Evolutionary conservation across 2,888 invertebrate species (phyloP), one percentile per base, ranked within the genome.

Genomic region (Rapana venosa): DNA sequence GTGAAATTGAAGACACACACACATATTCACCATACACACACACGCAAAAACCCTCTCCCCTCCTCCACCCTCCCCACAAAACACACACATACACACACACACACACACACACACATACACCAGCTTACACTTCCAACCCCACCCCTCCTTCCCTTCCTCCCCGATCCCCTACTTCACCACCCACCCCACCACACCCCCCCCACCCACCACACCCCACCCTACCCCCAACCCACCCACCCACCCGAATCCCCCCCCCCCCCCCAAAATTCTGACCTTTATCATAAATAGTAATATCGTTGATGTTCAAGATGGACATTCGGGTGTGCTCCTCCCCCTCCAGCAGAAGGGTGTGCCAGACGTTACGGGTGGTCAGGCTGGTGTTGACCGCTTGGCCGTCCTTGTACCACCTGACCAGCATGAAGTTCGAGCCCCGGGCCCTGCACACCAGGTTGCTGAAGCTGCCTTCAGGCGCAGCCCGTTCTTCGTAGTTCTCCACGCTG

Each of bases 381-480:
- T 93, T 92, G 8, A 93, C 88, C 58, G 90, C 81, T 56, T 90
- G 87, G 2, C 92, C 92, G 87, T 94, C 93, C 87, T 94, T 93
- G 88, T 90, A 93, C 94, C 94, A 94, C 22, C 91, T 86, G 87
- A 94, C 93, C 35, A 85, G 87, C 74, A 93, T 92, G 74, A 92
- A 87, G 13, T 90, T 90, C 1, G 94, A 93, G 11, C 94, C 94
- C 58, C 93, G 91, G 30, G 93, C 94, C 20, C 93, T 91, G 90
- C 95, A 95, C 32, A 92, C 92, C 22, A 94, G 87, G 77, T 93
- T 94, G 90, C 93, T 87, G 56, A 94, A 90, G 35, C 92, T 92
- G 1, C 93, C 94, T 58, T 93, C 92, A 8, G 92, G 86, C 15
- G 93, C 92, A 6, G 94, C 92, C 30, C 91, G 91, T 22, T 91